A percentile compares a stretch with the other conserved stretches of the same genome.
Conservation (phyloP, 92 coral and sea anemone species). For the Nematostella vectensis region DNA sequence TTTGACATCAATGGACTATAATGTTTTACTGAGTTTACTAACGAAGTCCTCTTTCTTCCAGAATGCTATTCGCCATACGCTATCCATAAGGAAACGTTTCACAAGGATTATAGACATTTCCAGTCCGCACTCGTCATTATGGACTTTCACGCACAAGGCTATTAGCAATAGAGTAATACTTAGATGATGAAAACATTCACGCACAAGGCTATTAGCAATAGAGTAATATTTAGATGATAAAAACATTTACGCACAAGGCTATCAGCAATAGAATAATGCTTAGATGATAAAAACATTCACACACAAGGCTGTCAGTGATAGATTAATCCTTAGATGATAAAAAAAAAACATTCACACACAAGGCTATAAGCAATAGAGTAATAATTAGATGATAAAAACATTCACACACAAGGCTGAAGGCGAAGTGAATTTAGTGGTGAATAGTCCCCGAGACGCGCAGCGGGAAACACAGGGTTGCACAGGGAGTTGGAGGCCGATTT, state of each 20-base stretch:
- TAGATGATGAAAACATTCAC: slow-evolving; percentile 31
- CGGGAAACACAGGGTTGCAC: too few relatives aligned
- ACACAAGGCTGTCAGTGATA: background rate
- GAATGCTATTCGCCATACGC: slow-evolving; percentile 80
- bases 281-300: slow-evolving; percentile 31
- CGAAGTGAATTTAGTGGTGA: too few relatives aligned
- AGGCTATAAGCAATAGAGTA: background rate
- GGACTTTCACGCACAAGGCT: slow-evolving; percentile 39
- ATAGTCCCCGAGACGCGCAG: too few relatives aligned
- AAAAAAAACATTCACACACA: slow-evolving; percentile 35
- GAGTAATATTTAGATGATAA: background rate
- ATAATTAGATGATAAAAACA: slow-evolving; percentile 17
- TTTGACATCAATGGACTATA: too few relatives aligned
- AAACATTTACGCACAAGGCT: slow-evolving; percentile 22
- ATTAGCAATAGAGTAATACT: background rate
- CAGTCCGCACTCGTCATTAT: slow-evolving; percentile 59
- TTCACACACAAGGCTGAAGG: slow-evolving; percentile 3
- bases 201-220: background rate
- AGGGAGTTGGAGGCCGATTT: too few relatives aligned
- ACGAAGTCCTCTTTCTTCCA: too few relatives aligned
- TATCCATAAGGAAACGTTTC: slow-evolving; percentile 68
- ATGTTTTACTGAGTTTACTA: too few relatives aligned
- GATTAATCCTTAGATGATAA: background rate
- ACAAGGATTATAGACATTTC: slow-evolving; percentile 46
- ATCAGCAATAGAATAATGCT: background rate